phyloP scores from a whole-genome alignment of 2,113 vertebrate species.

The Grammomys dolichurus region DNA sequence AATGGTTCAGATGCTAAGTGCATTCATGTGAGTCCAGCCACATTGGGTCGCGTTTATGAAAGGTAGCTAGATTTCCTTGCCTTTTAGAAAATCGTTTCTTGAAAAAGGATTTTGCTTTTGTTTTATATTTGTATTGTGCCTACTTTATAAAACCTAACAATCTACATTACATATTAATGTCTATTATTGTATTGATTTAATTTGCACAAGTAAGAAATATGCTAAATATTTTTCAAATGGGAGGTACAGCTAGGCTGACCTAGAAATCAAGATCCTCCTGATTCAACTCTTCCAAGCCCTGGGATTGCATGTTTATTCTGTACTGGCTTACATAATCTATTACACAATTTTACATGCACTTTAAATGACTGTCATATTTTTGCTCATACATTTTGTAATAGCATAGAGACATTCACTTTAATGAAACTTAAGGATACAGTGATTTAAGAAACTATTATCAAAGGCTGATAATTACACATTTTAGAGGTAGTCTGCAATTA shows the following conservation, averaged over 20 bases:
- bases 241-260: neutral
- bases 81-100: slow-evolving; percentile 47
- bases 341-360: neutral
- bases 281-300: neutral
- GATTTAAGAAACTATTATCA: slow-evolving; percentile 1
- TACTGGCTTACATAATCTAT: neutral
- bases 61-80: neutral
- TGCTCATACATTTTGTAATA: neutral
- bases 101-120: neutral
- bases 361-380: slow-evolving; percentile 20
- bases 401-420: neutral
- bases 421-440: neutral
- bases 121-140: neutral
- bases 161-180: neutral
- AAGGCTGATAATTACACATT: neutral
- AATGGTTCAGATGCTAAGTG: neutral
- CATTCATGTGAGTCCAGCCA: neutral
- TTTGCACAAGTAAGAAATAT: slow-evolving; percentile 4
- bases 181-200: neutral
- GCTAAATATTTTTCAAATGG: neutral
- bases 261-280: neutral
- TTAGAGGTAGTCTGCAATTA: neutral
- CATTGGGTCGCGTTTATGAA: neutral
- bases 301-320: neutral
- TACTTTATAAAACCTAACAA: neutral